Percentiles rank a stretch among this genome's conserved stretches.
These are phyloP conservation scores for Latrodectus geometricus DNA, from an alignment of 1,140 invertebrate species.

Conservation along the genomic window DNA sequence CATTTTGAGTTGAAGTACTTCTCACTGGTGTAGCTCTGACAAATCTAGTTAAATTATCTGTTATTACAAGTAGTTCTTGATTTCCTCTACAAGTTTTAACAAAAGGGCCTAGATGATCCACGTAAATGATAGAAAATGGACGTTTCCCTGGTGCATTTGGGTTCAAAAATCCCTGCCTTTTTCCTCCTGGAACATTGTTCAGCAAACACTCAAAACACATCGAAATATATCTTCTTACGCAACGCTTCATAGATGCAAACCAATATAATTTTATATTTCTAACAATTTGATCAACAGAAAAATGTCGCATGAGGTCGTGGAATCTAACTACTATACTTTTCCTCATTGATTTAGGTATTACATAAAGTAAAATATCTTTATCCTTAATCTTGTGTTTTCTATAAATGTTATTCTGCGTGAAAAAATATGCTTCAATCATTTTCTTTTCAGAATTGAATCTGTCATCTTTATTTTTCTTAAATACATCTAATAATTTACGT, in stretches of 20 bases:
- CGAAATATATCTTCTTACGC: neutral
- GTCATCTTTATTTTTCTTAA: too few relatives aligned
- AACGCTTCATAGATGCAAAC: neutral
- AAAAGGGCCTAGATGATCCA: slow-evolving; percentile 3
- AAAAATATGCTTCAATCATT: too few relatives aligned
- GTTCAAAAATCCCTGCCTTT: neutral
- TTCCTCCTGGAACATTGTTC: neutral
- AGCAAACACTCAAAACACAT: neutral
- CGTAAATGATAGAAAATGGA: neutral
- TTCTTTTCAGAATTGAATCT: too few relatives aligned
- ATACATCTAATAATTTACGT: too few relatives aligned
- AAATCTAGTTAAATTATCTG: slow-evolving; percentile 14
- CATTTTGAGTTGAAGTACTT: neutral
- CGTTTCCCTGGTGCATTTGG: slow-evolving; percentile 2
- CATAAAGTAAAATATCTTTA: neutral
- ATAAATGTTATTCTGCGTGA: too few relatives aligned
- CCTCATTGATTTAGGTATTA: slow-evolving; percentile 8
- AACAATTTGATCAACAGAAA: neutral
- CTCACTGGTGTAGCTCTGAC: neutral
- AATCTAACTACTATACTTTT: neutral
- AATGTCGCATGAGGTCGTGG: neutral
- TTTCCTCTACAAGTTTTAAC: neutral
- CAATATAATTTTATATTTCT: neutral
- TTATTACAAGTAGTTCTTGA: neutral
- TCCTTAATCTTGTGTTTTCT: neutral